Evolutionary conservation across 30 jellyfish, hydroid and myxozoan genomes (phyloP).

Genomic region (Aurelia sp.): DNA sequence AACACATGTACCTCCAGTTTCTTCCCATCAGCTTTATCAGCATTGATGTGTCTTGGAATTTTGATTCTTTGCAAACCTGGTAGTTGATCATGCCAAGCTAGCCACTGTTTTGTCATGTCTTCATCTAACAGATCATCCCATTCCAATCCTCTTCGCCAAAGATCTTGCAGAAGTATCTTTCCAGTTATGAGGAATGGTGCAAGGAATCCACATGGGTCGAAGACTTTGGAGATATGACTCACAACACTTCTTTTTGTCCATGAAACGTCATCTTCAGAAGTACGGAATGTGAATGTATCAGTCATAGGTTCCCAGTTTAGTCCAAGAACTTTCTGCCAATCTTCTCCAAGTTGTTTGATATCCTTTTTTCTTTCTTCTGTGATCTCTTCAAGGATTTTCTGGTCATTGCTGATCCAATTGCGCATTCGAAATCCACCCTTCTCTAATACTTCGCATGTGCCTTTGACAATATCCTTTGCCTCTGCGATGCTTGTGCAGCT

Average conservation of each 20-base stretch:
- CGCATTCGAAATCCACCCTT: constrained; percentile 54
- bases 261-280: constrained; percentile 29
- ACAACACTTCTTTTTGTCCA: constrained; percentile 46
- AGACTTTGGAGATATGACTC: constrained; percentile 44
- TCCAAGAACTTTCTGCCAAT: constrained; percentile 39
- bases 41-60: constrained; percentile 32
- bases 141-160: constrained; percentile 40
- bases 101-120: constrained; percentile 40
- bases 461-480: constrained; percentile 59
- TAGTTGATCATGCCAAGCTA: constrained; percentile 34
- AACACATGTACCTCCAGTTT: constrained; percentile 42
- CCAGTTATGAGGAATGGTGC: constrained; percentile 49
- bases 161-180: constrained; percentile 44
- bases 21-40: constrained; percentile 31
- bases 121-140: constrained; percentile 63
- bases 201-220: constrained; percentile 66
- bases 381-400: constrained; percentile 27
- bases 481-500: constrained; percentile 43
- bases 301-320: not conserved
- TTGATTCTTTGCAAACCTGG: constrained; percentile 29
- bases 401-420: constrained; percentile 47
- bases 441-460: constrained; percentile 43
- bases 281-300: constrained; percentile 54
- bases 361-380: constrained; percentile 51
- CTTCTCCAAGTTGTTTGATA: constrained; percentile 45